Percentiles rank a stretch among this genome's conserved stretches.
Conservation (phyloP, 1,140 invertebrate genomes). For the Sminthurides bifidus region DNA sequence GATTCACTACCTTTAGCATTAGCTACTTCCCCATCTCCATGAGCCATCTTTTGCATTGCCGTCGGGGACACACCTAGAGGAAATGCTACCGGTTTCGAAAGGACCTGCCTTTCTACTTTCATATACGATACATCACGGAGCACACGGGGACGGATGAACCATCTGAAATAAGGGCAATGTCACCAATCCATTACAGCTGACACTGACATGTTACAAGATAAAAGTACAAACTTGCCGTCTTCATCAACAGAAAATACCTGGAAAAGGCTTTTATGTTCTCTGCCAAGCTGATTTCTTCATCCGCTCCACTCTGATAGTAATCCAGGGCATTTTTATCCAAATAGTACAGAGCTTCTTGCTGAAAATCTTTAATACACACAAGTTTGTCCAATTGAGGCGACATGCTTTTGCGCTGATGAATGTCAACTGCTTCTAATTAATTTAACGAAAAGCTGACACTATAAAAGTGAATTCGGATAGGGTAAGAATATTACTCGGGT, state of each 20-base stretch:
- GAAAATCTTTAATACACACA: constrained; percentile 66
- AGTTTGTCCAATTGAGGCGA: constrained; percentile 36
- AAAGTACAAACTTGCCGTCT: background rate
- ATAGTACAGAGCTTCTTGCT: constrained; percentile 51
- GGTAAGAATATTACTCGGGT: no score
- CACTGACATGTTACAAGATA: no score
- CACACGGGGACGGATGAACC: constrained; percentile 58
- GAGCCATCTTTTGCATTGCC: constrained; percentile 86
- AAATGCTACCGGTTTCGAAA: constrained; percentile 55
- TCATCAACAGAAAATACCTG: constrained; percentile 43
- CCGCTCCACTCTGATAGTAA: constrained; percentile 80
- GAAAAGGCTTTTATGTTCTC: constrained; percentile 66
- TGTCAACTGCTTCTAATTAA: no score
- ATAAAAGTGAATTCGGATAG: no score
- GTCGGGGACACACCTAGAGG: constrained; percentile 81
- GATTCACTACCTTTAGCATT: constrained; percentile 43
- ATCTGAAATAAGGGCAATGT: constrained; percentile 2
- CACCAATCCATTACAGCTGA: background rate
- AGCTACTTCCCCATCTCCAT: constrained; percentile 76
- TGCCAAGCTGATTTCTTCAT: constrained; percentile 59
- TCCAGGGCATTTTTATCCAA: constrained; percentile 58
- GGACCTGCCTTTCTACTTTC: constrained; percentile 48
- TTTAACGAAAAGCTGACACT: no score
- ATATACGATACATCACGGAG: constrained; percentile 60
- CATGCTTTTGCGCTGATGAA: no score